These are phyloP conservation scores for Drosophila pseudotalamancana DNA, from an alignment of 2,888 invertebrate genomes.

Conservation along the genomic window DNA sequence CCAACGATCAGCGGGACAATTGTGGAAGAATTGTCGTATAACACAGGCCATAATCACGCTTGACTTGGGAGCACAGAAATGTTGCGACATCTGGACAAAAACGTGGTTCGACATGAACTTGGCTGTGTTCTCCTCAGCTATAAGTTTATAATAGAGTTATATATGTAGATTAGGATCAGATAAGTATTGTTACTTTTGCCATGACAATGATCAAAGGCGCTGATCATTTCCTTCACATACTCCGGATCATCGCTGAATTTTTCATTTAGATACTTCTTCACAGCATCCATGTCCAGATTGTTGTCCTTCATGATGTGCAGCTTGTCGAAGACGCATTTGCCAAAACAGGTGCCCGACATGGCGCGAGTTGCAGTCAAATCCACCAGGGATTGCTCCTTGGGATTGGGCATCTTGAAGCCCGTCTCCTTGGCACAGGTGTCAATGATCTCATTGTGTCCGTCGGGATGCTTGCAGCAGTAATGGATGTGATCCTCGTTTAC, in stretches of 20 bases:
- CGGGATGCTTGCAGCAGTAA: slow-evolving; percentile 75
- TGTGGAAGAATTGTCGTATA: slow-evolving; percentile 72
- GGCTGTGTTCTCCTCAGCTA: slow-evolving; percentile 64
- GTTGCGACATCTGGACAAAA: slow-evolving; percentile 39
- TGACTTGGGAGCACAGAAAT: slow-evolving; percentile 65
- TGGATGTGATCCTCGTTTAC: slow-evolving; percentile 73
- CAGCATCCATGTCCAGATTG: slow-evolving; percentile 64
- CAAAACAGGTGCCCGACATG: slow-evolving; percentile 68
- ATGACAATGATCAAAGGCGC: slow-evolving; percentile 76
- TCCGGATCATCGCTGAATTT: slow-evolving; percentile 60
- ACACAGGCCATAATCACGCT: slow-evolving; percentile 70
- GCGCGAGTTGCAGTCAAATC: slow-evolving; percentile 68
- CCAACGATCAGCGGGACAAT: slow-evolving; percentile 75
- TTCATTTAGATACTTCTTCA: slow-evolving; percentile 34
- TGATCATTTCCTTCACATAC: slow-evolving; percentile 72
- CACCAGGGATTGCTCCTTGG: slow-evolving; percentile 65
- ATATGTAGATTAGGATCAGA: too few species aligned
- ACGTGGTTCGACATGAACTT: slow-evolving; percentile 59
- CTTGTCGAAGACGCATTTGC: slow-evolving; percentile 62
- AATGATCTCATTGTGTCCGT: slow-evolving; percentile 69
- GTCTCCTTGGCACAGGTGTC: slow-evolving; percentile 64
- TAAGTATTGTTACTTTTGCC: slow-evolving; percentile 49
- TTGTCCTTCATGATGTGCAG: slow-evolving; percentile 57
- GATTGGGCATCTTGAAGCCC: slow-evolving; percentile 55
- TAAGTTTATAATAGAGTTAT: neutral